Base-by-base conservation (phyloP, 1,140 invertebrate species). In the Ostrea denselamellosa region DNA sequence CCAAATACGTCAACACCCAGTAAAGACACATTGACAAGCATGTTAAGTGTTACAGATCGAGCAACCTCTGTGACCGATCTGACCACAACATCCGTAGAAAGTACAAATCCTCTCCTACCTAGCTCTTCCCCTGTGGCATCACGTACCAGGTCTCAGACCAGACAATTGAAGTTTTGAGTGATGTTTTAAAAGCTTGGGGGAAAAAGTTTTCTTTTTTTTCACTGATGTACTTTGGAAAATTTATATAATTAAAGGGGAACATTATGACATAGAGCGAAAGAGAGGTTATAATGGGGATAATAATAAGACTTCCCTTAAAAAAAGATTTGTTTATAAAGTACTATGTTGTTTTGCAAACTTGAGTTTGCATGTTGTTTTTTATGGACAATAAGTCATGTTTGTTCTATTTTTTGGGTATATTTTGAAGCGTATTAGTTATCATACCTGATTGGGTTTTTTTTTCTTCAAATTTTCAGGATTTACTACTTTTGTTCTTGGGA, bases 361-460 rank as follows among this genome's bases (percentile, higher is more conserved):
- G 2, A 28, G 8, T 28, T 28, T 71, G 12, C 28, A 3, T 28
- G n/a, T 68, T 68, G 4, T 68, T 68, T 25, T 25, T 12, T 71
- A 71, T 25, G 68, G 68, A 71, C n/a, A 71, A 71, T 71, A 71
- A 71, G 68, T 28, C 68, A 71, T 71, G 68, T 28, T 71, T 71
- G 22, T 71, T 71, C 28, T 71, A 71, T 34, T 28, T 28, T 28
- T 68, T 25, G 10, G 54, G 54, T 56, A 56, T 56, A 68, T 25
- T 68, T 68, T 68, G n/a, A 68, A 68, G 65, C 25, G 65, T 68
- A 25, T 68, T 68, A 25, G 68, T 71, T 17, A 58, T 58, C 56
- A 58, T 58, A 58, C 9, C 56, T 58, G 10, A 58, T 58, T 56
- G 54, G 54, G n/a, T n/a, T 56, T 56, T 56, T 56, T 56, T 56